A percentile compares a stretch with the other conserved stretches of the same genome.
Evolutionary conservation across 2,888 invertebrate genomes (phyloP).

Genomic region (Clistopyga incitator): DNA sequence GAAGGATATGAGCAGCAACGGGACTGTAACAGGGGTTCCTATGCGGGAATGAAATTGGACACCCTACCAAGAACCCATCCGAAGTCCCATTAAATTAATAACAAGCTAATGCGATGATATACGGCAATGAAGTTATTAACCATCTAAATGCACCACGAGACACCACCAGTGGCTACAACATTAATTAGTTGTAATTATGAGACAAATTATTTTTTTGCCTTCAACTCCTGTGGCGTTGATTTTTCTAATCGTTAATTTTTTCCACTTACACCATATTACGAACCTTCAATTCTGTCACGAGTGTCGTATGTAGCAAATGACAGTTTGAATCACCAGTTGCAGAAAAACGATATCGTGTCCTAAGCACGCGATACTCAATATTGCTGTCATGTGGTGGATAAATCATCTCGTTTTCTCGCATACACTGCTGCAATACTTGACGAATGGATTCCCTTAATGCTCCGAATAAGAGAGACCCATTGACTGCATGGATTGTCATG

Average conservation of each 20-base stretch:
- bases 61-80: neutral
- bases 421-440: constrained; percentile 74
- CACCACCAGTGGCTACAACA: neutral
- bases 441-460: constrained; percentile 78
- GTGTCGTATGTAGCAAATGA: neutral
- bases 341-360: neutral
- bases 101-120: neutral
- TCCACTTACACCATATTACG: neutral
- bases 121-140: neutral
- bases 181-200: neutral
- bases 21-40: neutral
- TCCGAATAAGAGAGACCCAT: constrained; percentile 77
- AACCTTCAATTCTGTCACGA: neutral
- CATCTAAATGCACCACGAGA: neutral
- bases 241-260: neutral
- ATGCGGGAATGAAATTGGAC: constrained; percentile 1
- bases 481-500: constrained; percentile 74
- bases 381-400: neutral
- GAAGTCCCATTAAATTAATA: neutral
- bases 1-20: constrained; percentile 1
- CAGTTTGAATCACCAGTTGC: neutral
- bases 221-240: neutral
- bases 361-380: neutral
- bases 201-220: neutral
- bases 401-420: constrained; percentile 22